A percentile compares a stretch with the other conserved stretches of the same genome.
phyloP scores from a whole-genome alignment of 92 coral and sea anemone species.

The Desmophyllum pertusum region DNA sequence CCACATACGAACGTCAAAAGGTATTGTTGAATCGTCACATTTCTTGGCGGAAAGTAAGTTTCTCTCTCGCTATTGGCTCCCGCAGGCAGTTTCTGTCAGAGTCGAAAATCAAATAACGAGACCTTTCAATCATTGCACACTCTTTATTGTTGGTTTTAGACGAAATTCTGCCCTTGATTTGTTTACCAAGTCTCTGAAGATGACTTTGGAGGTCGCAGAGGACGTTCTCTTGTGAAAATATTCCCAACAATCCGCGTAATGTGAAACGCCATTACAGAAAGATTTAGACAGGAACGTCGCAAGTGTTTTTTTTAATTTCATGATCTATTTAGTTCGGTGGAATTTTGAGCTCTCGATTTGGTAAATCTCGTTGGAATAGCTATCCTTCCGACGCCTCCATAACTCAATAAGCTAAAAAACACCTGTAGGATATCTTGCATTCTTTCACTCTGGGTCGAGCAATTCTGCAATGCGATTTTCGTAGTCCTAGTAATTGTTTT shows the following conservation, averaged over 20 bases:
- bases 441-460: not conserved
- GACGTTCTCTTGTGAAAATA: not conserved
- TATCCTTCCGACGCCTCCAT: not conserved
- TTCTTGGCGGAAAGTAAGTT: not conserved
- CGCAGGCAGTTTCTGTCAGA: not conserved
- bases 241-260: not conserved
- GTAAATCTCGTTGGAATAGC: not conserved
- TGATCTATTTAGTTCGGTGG: not conserved
- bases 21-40: not conserved
- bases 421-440: not conserved
- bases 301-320: not conserved
- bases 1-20: not conserved
- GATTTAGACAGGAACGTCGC: not conserved
- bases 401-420: slow-evolving; percentile 5
- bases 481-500: not conserved
- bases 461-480: not conserved
- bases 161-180: slow-evolving; percentile 22
- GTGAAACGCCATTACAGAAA: not conserved
- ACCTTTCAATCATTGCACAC: slow-evolving; percentile 22
- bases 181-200: slow-evolving; percentile 19
- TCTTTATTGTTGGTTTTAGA: slow-evolving; percentile 11
- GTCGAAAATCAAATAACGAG: not conserved
- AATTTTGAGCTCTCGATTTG: not conserved
- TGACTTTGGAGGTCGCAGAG: slow-evolving; percentile 12
- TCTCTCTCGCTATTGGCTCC: not conserved